Conservation (phyloP, 1,140 invertebrate species). For the Pentalonia nigronervosa region DNA sequence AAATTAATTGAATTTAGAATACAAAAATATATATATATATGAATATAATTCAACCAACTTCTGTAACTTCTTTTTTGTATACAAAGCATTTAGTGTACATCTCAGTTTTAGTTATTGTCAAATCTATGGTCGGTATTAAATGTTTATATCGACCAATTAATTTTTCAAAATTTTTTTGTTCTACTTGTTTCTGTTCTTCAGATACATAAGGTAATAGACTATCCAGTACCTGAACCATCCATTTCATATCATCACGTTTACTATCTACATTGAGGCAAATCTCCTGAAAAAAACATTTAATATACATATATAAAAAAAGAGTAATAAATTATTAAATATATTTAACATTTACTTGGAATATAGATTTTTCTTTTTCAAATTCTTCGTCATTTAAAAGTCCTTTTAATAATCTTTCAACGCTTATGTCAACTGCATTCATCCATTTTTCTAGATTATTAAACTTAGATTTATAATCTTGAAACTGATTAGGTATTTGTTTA, state of each 20-base stretch:
- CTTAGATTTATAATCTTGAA: constrained; percentile 64
- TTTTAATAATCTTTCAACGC: constrained; percentile 80
- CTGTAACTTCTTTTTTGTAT: constrained; percentile 85
- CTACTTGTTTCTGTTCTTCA: constrained; percentile 73
- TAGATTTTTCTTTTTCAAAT: constrained; percentile 85
- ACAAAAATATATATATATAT: background rate
- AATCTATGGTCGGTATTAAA: constrained; percentile 89
- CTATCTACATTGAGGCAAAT: constrained; percentile 88
- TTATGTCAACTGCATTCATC: constrained; percentile 88
- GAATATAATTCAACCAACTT: constrained; percentile 68
- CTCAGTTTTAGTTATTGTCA: constrained; percentile 90
- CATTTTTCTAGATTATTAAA: constrained; percentile 85
- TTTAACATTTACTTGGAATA: constrained; percentile 78
- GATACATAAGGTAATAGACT: constrained; percentile 82
- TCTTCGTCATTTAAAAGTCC: constrained; percentile 86
- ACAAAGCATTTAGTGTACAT: constrained; percentile 91
- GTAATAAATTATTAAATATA: background rate
- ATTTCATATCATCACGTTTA: constrained; percentile 91
- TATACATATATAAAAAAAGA: background rate
- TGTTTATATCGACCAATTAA: constrained; percentile 88
- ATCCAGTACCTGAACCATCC: constrained; percentile 90
- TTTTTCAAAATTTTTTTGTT: constrained; percentile 80
- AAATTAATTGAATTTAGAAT: background rate
- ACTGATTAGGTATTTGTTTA: constrained; percentile 42
- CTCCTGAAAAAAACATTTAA: constrained; percentile 67